Evolutionary conservation across 2,797 vertebrate species (phyloP), one percentile per base, ranked within the genome.

Genomic region (Scolopax rusticola): DNA sequence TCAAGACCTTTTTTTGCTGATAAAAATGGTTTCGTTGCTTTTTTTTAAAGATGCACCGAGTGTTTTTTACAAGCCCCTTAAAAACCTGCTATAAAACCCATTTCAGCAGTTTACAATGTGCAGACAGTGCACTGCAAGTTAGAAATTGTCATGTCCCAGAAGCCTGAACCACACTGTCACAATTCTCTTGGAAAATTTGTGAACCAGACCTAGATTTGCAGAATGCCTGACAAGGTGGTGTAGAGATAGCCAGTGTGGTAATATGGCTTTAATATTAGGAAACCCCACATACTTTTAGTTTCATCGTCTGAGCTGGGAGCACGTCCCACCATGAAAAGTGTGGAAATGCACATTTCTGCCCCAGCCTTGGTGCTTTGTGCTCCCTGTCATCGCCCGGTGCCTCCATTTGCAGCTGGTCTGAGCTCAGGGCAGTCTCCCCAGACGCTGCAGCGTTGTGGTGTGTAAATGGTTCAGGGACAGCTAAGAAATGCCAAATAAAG

Each of bases 111-210:
- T 61, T 50, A 8, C 32, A 15, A 9, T 2, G 16, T 33, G 14
- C 63, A 24, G 5, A 16, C n/a, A 16, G 24, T 15, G 61, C 65
- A 8, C 43, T 27, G 23, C 24, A 5, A 6, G n/a, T 61, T 19
- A 33, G 18, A 21, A 10, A 32, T 23, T 17, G 53, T 14, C 47
- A 5, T 1, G 2, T 48, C 59, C 51, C 64, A 45, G 63, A 8
- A 47, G 24, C 67, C 43, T 8, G 4, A 32, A 32, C 15, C 0
- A 0, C 30, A 2, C 2, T 13, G 9, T 18, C 38, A 57, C 7
- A 18, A 28, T 48, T 68, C 59, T 43, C 27, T 20, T 48, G 79
- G 53, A 53, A 54, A 30, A n/a, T 18, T 40, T 12, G 7, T 15
- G 59, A 78, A 12, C 61, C 5, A 4, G 33, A 15, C n/a, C 21